Conservation (phyloP, 1,140 invertebrate species). For the Brachystomella parvula region DNA sequence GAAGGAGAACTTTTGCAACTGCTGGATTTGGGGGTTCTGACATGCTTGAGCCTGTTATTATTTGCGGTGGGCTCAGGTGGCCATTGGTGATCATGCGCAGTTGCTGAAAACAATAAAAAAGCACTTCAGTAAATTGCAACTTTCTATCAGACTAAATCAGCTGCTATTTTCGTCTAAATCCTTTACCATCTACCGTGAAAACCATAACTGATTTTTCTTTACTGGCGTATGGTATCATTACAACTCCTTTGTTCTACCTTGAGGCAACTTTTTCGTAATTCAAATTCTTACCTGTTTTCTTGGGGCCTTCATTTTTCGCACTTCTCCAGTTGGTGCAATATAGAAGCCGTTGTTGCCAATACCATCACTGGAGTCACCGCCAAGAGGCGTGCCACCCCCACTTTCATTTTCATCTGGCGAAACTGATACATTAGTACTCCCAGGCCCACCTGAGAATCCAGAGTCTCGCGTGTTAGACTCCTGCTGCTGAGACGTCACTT, state of each 20-base stretch:
- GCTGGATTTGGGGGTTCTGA: background rate
- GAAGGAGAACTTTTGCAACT: background rate
- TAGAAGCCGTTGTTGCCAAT: background rate
- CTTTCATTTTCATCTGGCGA: slow-evolving; percentile 12
- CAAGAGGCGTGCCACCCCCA: background rate
- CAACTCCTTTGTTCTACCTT: too few relatives aligned
- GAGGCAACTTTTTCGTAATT: background rate
- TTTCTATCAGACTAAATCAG: slow-evolving; percentile 6
- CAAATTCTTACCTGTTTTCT: slow-evolving; percentile 28
- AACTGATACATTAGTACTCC: background rate
- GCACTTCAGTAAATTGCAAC: background rate
- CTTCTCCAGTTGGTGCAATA: background rate
- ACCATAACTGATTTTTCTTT: too few relatives aligned
- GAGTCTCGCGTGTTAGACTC: slow-evolving; percentile 3
- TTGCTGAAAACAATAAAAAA: slow-evolving; percentile 17
- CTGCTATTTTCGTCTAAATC: too few relatives aligned
- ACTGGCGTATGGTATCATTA: too few relatives aligned
- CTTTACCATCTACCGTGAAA: too few relatives aligned
- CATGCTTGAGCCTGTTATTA: slow-evolving; percentile 16
- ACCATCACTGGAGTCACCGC: slow-evolving; percentile 6
- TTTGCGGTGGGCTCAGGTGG: slow-evolving; percentile 34
- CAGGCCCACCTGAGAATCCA: background rate
- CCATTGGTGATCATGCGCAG: slow-evolving; percentile 30
- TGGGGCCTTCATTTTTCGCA: slow-evolving; percentile 22
- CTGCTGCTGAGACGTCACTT: background rate